Evolutionary conservation across 2,888 invertebrate genomes (phyloP), one percentile per base, ranked within the genome.

Genomic region (Agrilus cyanescens): DNA sequence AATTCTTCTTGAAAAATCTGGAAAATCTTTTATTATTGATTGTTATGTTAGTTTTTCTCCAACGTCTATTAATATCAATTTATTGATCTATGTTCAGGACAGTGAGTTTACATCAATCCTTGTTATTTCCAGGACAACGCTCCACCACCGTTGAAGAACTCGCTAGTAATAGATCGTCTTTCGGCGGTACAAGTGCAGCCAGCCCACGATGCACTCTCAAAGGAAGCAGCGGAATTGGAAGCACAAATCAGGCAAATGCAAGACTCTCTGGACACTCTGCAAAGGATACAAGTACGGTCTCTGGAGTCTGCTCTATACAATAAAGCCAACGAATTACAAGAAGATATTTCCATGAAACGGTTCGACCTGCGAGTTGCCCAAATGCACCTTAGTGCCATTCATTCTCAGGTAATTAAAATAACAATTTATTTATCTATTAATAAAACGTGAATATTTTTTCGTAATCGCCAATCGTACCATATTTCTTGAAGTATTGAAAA

Each of bases 321-420:
- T 66, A 95, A 95, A 74, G 91, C 88, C 55, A 93, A 93, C 66
- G 94, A 95, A 69, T 75, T 94, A 44, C 87, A 95, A 71, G 94
- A 95, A 67, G 94, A 95, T 59, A 85, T 95, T 63, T 90, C 93
- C 50, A 75, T 88, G 72, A 94, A 94, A 70, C 80, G 87, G 60
- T 94, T 93, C 68, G 94, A 95, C 72, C 79, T 93, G 54, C 79
- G 89, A 52, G 85, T 91, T 40, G 88, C 91, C 37, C 89, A 90
- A 64, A 75, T 95, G 49, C 93, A 93, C 67, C 74, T 93, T 48
- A 83, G 89, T 41, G 88, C 93, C 45, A 82, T 94, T 43, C 79
- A 82, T 70, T 84, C 91, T 45, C 94, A 95, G 84, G 94, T 94
- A 74, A 73, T 73, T 69, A 29, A 14, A 2, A 25, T 10, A 20